Evolutionary conservation across 2,113 vertebrate genomes (phyloP), one percentile per base, ranked within the genome.

Genomic region (Poeciliopsis prolifica): DNA sequence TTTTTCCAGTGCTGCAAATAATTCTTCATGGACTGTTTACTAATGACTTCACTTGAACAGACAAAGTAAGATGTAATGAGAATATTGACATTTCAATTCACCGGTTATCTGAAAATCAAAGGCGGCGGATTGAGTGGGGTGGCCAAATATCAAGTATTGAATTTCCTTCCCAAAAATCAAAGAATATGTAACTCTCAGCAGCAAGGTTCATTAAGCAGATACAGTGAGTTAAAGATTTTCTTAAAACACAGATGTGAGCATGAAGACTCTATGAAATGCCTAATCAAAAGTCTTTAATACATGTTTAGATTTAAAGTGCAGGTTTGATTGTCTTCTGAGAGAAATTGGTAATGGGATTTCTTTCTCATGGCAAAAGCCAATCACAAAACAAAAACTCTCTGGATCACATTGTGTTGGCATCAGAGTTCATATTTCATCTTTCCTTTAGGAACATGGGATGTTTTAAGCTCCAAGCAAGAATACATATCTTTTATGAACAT

Each of bases 141-240:
- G 79, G 73, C 65, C 73, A 81, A 81, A 75, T 79, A 85, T 87
- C 72, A 81, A 70, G 76, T 37, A 1, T 60, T 28, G 30, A 65
- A 79, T 79, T 84, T 74, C 63, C 35, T 31, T 51, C 37, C 40
- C 44, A n/a, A 63, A 22, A 77, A 82, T 89, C 82, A 85, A 85
- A 87, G 78, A 48, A 69, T 26, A n/a, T 10, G 61, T 51, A 75
- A 74, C 74, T 68, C 40, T 62, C 48, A 54, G 81, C 72, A 78
- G 51, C 42, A n/a, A 65, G 64, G 33, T 67, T 72, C 65, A 60
- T 35, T 74, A 28, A 29, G 19, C 30, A 48, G 72, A 3, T 54
- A 75, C 69, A 87, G 79, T 60, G 40, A 42, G 17, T 4, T 48
- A 5, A 17, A 19, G 17, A 14, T 7, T 48, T 70, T 81, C 61